A percentile compares a stretch with the other conserved stretches of the same genome.
These are phyloP conservation scores for Radopholus similis DNA, from an alignment of 1,140 invertebrate genomes.

Conservation along the genomic window DNA sequence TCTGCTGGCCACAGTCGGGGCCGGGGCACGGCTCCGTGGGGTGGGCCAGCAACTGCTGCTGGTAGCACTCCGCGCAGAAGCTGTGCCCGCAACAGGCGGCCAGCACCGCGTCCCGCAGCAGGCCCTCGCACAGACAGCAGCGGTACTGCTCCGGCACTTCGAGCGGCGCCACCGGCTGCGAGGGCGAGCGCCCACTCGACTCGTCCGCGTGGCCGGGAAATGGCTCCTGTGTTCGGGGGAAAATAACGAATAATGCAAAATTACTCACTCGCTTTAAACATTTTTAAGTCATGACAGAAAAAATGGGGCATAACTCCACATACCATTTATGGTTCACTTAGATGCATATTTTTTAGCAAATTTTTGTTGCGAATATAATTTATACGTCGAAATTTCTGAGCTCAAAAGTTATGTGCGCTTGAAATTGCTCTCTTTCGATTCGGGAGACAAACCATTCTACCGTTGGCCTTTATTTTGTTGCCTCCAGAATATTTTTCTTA, in stretches of 20 bases:
- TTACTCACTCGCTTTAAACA: too few species aligned
- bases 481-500: conserved; percentile 40
- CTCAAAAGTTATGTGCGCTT: too few species aligned
- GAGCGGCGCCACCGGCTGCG: neutral
- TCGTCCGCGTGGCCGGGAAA: conserved; percentile 12
- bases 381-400: too few species aligned
- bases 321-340: too few species aligned
- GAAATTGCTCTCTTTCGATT: too few species aligned
- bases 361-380: too few species aligned
- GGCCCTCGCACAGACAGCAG: conserved; percentile 83
- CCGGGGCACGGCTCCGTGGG: conserved; percentile 86
- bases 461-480: conserved; percentile 69
- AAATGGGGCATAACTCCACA: too few species aligned
- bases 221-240: neutral
- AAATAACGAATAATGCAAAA: neutral
- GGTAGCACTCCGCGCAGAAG: conserved; percentile 91
- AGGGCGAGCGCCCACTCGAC: neutral
- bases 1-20: conserved; percentile 78
- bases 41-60: conserved; percentile 68
- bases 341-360: too few species aligned
- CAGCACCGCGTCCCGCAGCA: conserved; percentile 90
- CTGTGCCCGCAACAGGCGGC: conserved; percentile 94
- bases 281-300: too few species aligned
- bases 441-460: too few species aligned
- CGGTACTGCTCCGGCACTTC: conserved; percentile 77